These are phyloP conservation scores for Leuctra nigra DNA, from an alignment of 2,888 invertebrate genomes.

Conservation along the genomic window DNA sequence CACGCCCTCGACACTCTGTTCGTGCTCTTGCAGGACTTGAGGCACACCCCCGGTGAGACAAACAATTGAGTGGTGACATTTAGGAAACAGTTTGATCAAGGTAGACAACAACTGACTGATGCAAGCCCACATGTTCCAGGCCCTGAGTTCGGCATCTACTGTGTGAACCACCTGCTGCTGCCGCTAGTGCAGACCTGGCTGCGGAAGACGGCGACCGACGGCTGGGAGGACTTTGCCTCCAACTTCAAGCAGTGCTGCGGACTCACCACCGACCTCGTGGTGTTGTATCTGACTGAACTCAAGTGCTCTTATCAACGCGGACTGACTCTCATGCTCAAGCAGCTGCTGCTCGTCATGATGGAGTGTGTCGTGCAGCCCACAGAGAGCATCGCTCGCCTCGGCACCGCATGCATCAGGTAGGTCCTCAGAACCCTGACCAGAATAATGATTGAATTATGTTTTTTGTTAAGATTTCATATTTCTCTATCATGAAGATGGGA, in stretches of 20 bases:
- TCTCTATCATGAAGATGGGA: no score
- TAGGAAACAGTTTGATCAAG: no score
- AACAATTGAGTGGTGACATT: not conserved
- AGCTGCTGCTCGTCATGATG: slow-evolving; percentile 74
- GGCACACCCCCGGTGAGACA: slow-evolving; percentile 57
- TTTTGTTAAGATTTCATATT: no score
- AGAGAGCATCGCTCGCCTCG: slow-evolving; percentile 83
- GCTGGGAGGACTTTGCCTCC: slow-evolving; percentile 71
- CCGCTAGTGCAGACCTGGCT: slow-evolving; percentile 94
- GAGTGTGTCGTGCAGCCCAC: slow-evolving; percentile 88
- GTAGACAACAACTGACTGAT: no score
- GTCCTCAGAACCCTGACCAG: no score
- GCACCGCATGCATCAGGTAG: slow-evolving; percentile 79
- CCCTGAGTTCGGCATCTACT: slow-evolving; percentile 82
- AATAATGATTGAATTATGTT: no score
- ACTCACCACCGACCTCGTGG: slow-evolving; percentile 83
- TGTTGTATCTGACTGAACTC: slow-evolving; percentile 73
- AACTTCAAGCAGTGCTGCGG: slow-evolving; percentile 95
- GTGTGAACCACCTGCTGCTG: slow-evolving; percentile 83
- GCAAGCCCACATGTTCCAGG: slow-evolving; percentile 48
- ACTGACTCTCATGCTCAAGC: slow-evolving; percentile 71
- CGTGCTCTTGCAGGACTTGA: slow-evolving; percentile 68
- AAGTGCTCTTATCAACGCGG: slow-evolving; percentile 50
- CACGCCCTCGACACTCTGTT: slow-evolving; percentile 83
- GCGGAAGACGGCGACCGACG: slow-evolving; percentile 52